Conservation (phyloP, 2,797 vertebrate genomes). For the Coluber constrictor region DNA sequence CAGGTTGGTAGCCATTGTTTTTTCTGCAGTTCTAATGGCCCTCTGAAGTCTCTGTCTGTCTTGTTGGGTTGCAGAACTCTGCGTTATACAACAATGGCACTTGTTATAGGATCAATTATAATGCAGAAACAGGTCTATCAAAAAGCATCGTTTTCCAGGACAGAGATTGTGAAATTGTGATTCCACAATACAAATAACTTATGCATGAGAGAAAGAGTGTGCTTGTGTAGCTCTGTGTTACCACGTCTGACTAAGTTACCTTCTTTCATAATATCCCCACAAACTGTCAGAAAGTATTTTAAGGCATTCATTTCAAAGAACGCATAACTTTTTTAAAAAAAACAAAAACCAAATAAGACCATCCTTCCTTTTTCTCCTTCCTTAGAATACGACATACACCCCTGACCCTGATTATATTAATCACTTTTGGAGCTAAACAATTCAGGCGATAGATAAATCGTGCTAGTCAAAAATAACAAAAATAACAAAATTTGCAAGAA, state of each 20-base stretch:
- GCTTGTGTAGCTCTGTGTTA: neutral
- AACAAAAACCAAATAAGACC: neutral
- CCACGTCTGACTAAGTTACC: slow-evolving; percentile 8
- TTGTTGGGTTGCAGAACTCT: neutral
- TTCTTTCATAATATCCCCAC: slow-evolving; percentile 37
- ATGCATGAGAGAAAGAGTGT: neutral
- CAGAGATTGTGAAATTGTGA: neutral
- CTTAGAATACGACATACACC: neutral
- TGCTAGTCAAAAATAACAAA: neutral
- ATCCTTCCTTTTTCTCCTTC: slow-evolving; percentile 46
- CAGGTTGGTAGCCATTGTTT: too few relatives aligned
- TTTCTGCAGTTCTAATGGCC: too few relatives aligned
- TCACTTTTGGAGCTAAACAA: neutral
- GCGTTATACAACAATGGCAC: neutral
- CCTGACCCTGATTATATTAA: neutral
- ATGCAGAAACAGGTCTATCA: neutral
- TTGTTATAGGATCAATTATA: neutral
- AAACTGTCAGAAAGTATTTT: slow-evolving; percentile 50
- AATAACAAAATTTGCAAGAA: neutral
- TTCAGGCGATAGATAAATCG: too few relatives aligned
- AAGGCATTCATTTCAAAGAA: slow-evolving; percentile 39
- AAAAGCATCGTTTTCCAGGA: neutral
- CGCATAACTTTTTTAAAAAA: neutral
- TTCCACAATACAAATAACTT: neutral
- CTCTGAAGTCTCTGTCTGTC: too few relatives aligned